Conservation (phyloP, 2,113 vertebrate genomes). For the Caracal caracal region DNA sequence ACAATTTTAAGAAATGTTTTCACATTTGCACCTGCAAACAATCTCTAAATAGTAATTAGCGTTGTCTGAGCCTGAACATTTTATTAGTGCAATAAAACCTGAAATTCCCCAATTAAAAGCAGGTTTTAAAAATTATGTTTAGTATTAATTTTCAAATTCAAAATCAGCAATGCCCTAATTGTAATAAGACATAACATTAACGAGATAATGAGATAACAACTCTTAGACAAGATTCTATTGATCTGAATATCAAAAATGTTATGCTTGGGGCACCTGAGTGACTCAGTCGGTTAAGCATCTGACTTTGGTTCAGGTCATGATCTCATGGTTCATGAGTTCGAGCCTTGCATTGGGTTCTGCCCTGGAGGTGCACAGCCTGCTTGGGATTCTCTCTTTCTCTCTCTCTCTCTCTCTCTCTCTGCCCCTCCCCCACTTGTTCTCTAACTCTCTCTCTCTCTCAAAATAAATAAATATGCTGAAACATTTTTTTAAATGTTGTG, state of each 20-base stretch:
- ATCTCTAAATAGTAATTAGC: not conserved
- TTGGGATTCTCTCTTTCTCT: too few species aligned
- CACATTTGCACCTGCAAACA: not conserved
- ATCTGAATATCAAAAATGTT: not conserved
- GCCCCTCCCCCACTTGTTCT: too few species aligned
- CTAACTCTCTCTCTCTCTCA: too few species aligned
- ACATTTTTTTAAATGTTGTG: not conserved
- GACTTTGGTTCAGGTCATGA: too few species aligned
- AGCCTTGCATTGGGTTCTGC: too few species aligned
- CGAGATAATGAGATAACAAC: not conserved
- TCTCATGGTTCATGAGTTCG: too few species aligned
- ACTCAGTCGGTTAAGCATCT: too few species aligned
- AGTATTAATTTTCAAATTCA: not conserved
- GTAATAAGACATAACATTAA: not conserved
- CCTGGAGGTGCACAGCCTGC: too few species aligned
- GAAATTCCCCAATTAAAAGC: not conserved
- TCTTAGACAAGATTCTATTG: not conserved
- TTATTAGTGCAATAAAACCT: not conserved
- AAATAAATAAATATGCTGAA: too few species aligned
- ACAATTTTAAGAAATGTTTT: conserved; percentile 13
- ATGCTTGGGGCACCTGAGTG: not conserved
- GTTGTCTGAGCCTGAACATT: not conserved
- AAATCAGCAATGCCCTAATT: not conserved
- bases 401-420: too few species aligned
- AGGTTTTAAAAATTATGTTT: not conserved